A percentile compares a stretch with the other conserved stretches of the same genome.
phyloP scores from a whole-genome alignment of 2,113 vertebrate genomes.

The Indicator indicator region DNA sequence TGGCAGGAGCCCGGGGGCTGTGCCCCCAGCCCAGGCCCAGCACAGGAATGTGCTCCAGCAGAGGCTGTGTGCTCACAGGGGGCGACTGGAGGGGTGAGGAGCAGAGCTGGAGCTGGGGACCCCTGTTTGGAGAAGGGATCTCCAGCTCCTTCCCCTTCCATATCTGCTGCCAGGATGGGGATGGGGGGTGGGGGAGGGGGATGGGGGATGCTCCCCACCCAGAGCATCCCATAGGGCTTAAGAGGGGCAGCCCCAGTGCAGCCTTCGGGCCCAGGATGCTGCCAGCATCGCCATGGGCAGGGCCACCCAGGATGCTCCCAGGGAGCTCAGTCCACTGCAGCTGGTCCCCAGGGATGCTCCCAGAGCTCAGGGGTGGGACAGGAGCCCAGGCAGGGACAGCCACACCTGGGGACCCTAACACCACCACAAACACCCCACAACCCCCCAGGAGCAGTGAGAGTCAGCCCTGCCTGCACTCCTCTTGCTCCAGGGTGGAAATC shows the following conservation, averaged over 20 bases:
- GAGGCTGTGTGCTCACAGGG: not conserved
- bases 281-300: not conserved
- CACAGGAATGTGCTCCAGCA: not conserved
- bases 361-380: not conserved
- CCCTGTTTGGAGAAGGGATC: not conserved
- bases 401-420: accelerated
- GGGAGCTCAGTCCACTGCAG: accelerated
- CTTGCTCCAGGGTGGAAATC: not conserved
- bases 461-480: not conserved
- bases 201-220: not conserved
- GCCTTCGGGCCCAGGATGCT: not conserved
- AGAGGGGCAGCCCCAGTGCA: not conserved
- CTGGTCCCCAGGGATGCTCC: not conserved
- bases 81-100: not conserved
- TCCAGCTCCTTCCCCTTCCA: not conserved
- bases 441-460: no score
- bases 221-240: accelerated
- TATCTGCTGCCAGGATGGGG: not conserved
- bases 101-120: not conserved
- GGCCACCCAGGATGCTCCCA: accelerated
- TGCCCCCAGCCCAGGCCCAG: not conserved
- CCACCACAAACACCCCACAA: not conserved
- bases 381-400: not conserved
- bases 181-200: not conserved
- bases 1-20: not conserved